These are phyloP conservation scores for Steinernema khuongi DNA, from an alignment of 1,140 invertebrate species.

Conservation along the genomic window DNA sequence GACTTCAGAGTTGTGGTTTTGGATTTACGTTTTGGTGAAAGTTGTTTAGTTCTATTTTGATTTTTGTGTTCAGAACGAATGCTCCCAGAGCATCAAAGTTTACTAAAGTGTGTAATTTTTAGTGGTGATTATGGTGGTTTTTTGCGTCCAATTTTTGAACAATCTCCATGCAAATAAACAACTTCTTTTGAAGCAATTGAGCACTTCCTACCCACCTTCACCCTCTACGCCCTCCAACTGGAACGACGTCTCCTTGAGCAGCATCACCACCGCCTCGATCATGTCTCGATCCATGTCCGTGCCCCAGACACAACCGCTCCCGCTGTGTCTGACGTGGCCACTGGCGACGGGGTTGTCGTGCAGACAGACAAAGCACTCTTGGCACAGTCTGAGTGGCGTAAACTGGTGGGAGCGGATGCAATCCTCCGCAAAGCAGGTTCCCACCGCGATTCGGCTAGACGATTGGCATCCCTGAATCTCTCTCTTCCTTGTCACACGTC, in stretches of 20 bases:
- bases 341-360: constrained; percentile 31
- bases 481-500: constrained; percentile 17
- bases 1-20: no score
- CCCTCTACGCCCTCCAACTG: constrained; percentile 54
- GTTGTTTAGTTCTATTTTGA: no score
- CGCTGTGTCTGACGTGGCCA: constrained; percentile 43
- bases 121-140: no score
- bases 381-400: constrained; percentile 84
- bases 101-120: no score
- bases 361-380: constrained; percentile 59
- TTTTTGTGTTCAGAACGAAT: no score
- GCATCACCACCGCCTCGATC: constrained; percentile 90
- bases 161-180: no score
- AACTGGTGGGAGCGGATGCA: constrained; percentile 92
- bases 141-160: no score
- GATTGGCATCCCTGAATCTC: constrained; percentile 79
- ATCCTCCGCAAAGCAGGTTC: constrained; percentile 91
- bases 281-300: constrained; percentile 68
- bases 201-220: constrained; percentile 35
- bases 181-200: no score
- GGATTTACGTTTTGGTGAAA: no score
- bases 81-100: no score
- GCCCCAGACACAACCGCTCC: constrained; percentile 45
- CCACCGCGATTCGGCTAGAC: constrained; percentile 83
- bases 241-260: constrained; percentile 61